Evolutionary conservation across 2,888 invertebrate species (phyloP).

Genomic region (Perizoma flavofasciatum): DNA sequence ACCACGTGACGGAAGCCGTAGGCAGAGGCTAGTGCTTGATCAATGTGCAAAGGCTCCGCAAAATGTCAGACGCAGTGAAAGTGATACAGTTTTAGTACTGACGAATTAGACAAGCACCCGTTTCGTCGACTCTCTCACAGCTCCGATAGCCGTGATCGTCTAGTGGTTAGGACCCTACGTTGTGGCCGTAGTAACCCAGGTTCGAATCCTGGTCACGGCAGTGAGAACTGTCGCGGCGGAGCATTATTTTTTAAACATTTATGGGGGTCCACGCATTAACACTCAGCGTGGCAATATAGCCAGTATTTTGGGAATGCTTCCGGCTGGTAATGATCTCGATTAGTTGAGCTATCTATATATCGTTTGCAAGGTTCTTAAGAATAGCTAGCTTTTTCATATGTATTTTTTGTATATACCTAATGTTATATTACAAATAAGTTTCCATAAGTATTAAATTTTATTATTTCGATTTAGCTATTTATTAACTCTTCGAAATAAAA

Average conservation of each 20-base stretch:
- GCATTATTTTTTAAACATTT: conserved; percentile 39
- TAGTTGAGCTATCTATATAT: too few relatives aligned
- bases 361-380: too few relatives aligned
- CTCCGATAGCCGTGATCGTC: conserved; percentile 85
- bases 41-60: background rate
- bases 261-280: background rate
- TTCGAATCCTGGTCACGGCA: conserved; percentile 83
- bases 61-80: conserved; percentile 16
- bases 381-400: too few relatives aligned
- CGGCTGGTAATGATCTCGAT: too few relatives aligned
- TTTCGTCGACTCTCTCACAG: conserved; percentile 1
- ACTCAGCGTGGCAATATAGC: too few relatives aligned
- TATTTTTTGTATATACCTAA: too few relatives aligned
- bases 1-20: too few relatives aligned
- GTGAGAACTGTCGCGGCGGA: conserved; percentile 61
- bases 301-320: too few relatives aligned
- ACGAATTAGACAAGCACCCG: background rate
- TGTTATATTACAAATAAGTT: background rate
- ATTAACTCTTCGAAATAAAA: too few relatives aligned
- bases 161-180: conserved; percentile 89
- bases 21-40: background rate
- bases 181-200: conserved; percentile 90
- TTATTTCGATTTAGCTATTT: background rate
- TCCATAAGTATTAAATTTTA: background rate
- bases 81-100: conserved; percentile 3